These are phyloP conservation scores for Peromyscus attwateri DNA, from an alignment of 2,797 vertebrate genomes.

Conservation along the genomic window DNA sequence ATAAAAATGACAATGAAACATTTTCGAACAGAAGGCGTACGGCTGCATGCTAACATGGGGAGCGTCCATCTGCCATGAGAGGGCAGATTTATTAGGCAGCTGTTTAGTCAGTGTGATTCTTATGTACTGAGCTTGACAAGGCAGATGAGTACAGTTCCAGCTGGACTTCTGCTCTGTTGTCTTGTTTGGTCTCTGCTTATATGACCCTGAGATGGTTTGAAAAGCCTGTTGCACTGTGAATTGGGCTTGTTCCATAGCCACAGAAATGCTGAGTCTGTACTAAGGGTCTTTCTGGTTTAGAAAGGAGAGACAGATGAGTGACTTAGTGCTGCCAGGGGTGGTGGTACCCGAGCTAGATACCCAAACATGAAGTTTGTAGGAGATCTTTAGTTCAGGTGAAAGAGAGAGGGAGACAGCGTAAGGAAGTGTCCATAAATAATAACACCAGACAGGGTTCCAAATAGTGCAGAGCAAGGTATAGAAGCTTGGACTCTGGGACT, in stretches of 20 bases:
- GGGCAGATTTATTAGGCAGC: not conserved
- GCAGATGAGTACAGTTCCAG: not conserved
- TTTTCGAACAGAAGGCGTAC: slow-evolving; percentile 26
- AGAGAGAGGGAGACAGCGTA: rapidly evolving
- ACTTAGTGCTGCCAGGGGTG: not conserved
- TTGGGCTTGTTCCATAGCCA: not conserved
- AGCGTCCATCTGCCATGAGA: not conserved
- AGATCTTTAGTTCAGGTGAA: not conserved
- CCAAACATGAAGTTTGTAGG: rapidly evolving
- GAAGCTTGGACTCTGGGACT: not conserved
- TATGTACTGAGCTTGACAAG: not conserved
- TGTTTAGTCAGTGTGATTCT: not conserved
- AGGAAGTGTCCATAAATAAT: no score
- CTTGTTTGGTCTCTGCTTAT: not conserved
- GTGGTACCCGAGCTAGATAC: not conserved
- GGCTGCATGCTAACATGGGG: not conserved
- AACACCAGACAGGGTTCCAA: not conserved
- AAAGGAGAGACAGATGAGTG: not conserved
- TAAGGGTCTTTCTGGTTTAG: not conserved
- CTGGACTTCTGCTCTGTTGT: not conserved
- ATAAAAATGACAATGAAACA: slow-evolving; percentile 55
- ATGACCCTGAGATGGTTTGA: not conserved
- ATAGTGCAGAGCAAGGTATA: no score
- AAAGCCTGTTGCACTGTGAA: not conserved
- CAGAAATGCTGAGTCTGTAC: not conserved